Percentiles rank a stretch among this genome's conserved stretches.
Conservation (phyloP, 2,888 invertebrate species). For the Eristalinus aeneus region DNA sequence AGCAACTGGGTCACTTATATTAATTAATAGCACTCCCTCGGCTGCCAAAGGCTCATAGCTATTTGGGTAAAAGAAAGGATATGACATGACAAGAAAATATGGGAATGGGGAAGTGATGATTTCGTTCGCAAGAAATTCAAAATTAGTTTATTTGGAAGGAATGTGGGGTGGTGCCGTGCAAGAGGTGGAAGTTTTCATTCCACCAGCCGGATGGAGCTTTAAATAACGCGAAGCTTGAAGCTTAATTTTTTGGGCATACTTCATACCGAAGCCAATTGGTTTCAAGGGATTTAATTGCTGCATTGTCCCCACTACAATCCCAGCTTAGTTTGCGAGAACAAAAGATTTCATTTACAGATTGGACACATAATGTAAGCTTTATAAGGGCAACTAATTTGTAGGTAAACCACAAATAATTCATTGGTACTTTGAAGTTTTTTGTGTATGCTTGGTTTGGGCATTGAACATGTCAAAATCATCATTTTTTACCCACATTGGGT, state of each 20-base stretch:
- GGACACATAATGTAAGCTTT: background rate
- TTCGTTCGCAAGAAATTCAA: background rate
- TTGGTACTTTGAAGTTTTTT: too few species aligned
- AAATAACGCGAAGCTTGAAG: too few species aligned
- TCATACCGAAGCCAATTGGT: background rate
- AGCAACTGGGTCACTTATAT: conserved; percentile 6
- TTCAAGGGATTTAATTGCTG: background rate
- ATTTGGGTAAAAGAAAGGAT: background rate
- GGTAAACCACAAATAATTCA: too few species aligned
- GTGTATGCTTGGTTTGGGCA: too few species aligned
- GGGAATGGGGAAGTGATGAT: background rate
- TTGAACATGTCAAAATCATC: too few species aligned
- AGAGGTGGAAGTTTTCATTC: background rate
- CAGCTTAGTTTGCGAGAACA: background rate
- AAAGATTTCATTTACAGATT: background rate
- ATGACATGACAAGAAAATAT: background rate
- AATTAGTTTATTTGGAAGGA: background rate
- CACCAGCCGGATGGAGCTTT: background rate
- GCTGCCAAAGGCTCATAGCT: background rate
- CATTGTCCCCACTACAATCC: background rate
- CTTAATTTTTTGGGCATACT: background rate
- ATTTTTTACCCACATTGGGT: too few species aligned
- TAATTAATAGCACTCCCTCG: conserved; percentile 22
- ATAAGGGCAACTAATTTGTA: too few species aligned
- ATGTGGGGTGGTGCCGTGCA: background rate